Evolutionary conservation across 2,797 vertebrate species (phyloP).

Genomic region (Xyrichtys novacula): DNA sequence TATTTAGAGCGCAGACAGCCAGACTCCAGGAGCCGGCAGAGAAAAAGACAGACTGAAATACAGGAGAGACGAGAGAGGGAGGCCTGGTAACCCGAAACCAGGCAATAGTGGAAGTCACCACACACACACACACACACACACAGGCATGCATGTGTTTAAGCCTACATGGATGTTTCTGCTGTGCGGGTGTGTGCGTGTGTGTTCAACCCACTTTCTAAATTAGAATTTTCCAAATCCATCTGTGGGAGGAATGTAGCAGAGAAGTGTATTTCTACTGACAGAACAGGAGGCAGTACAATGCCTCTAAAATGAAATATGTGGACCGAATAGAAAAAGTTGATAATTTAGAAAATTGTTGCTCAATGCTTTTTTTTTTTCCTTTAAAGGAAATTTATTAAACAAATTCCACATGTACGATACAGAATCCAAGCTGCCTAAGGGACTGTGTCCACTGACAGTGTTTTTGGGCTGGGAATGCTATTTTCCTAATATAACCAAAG

Average conservation of each 20-base stretch:
- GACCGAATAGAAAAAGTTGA: neutral
- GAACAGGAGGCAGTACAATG: conserved; percentile 47
- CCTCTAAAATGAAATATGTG: neutral
- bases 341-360: neutral
- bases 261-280: conserved; percentile 47
- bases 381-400: no score
- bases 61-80: conserved; percentile 58
- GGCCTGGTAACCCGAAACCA: conserved; percentile 75
- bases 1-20: conserved; percentile 86
- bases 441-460: no score
- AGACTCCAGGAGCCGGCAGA: conserved; percentile 79
- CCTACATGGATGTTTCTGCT: conserved; percentile 17
- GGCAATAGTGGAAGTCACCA: conserved; percentile 69
- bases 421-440: no score
- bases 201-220: conserved; percentile 70
- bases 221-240: conserved; percentile 74
- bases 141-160: conserved; percentile 45
- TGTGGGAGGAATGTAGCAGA: conserved; percentile 67
- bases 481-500: no score
- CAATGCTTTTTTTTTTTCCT: neutral
- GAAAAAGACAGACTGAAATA: conserved; percentile 68
- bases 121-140: conserved; percentile 51
- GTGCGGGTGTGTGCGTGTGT: conserved; percentile 15
- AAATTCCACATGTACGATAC: no score
- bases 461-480: no score